Percentiles rank a stretch among this genome's conserved stretches.
Conservation (phyloP, 2,113 vertebrate species). For the Lampris incognitus region DNA sequence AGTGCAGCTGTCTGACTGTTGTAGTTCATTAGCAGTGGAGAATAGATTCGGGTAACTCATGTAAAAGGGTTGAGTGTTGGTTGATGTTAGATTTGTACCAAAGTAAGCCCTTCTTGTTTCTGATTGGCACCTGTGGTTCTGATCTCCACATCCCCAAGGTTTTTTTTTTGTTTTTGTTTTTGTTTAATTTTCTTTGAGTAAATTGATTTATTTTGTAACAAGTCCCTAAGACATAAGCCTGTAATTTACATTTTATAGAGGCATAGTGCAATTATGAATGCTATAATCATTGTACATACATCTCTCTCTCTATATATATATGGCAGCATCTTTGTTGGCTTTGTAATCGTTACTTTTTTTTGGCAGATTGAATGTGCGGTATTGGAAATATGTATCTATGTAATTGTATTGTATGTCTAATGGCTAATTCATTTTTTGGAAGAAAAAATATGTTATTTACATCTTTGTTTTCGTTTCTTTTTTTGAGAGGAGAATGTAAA, state of each 20-base stretch:
- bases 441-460: constrained; percentile 88
- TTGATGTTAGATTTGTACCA: constrained; percentile 74
- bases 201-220: constrained; percentile 48
- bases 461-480: constrained; percentile 82
- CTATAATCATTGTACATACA: constrained; percentile 94
- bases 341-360: constrained; percentile 92
- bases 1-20: constrained; percentile 57
- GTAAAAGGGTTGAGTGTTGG: constrained; percentile 45
- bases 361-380: constrained; percentile 96
- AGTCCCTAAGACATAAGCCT: constrained; percentile 83
- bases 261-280: constrained; percentile 94
- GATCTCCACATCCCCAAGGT: constrained; percentile 48
- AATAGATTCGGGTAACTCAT: constrained; percentile 24
- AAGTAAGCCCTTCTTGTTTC: constrained; percentile 75
- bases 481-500: constrained; percentile 91
- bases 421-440: constrained; percentile 89
- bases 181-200: constrained; percentile 51
- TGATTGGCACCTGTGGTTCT: constrained; percentile 71
- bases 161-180: background rate
- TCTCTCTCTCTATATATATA: constrained; percentile 80
- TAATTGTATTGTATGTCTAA: constrained; percentile 95
- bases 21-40: constrained; percentile 46
- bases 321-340: constrained; percentile 91
- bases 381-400: constrained; percentile 95
- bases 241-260: constrained; percentile 88